A percentile compares a stretch with the other conserved stretches of the same genome.
Evolutionary conservation across 2,797 vertebrate genomes (phyloP).

Genomic region (Meda fulgida): DNA sequence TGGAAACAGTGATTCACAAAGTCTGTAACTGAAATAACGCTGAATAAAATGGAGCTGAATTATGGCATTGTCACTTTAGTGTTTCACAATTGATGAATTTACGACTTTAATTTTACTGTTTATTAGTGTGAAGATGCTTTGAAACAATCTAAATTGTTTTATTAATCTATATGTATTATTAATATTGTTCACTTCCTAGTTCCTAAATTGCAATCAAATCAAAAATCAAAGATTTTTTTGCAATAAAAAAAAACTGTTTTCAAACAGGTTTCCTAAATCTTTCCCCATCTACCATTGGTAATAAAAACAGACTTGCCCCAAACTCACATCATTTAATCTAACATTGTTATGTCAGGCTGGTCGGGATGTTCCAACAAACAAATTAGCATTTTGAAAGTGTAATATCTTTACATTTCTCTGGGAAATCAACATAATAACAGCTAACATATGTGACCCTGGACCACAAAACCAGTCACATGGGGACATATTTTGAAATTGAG

Average conservation of each 20-base stretch:
- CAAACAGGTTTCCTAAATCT: conserved; percentile 2
- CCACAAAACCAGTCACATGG: no score
- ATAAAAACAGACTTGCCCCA: background rate
- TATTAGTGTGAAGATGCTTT: background rate
- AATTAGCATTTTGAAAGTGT: background rate
- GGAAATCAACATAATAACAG: background rate
- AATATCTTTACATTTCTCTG: background rate
- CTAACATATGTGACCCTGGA: background rate
- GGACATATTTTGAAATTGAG: no score
- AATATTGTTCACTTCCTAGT: no score
- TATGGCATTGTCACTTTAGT: background rate
- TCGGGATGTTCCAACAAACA: background rate
- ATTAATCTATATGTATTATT: no score
- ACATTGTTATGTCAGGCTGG: background rate
- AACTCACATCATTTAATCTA: background rate
- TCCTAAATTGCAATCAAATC: background rate
- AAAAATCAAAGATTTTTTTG: no score
- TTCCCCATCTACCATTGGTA: background rate
- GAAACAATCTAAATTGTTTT: background rate
- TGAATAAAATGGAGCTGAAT: background rate
- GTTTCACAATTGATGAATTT: background rate
- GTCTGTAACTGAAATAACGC: background rate
- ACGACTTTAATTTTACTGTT: background rate
- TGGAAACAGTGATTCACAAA: background rate
- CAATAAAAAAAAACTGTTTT: no score